Base-by-base conservation (phyloP, 1,140 invertebrate species). In the Drosophila aff. region DNA sequence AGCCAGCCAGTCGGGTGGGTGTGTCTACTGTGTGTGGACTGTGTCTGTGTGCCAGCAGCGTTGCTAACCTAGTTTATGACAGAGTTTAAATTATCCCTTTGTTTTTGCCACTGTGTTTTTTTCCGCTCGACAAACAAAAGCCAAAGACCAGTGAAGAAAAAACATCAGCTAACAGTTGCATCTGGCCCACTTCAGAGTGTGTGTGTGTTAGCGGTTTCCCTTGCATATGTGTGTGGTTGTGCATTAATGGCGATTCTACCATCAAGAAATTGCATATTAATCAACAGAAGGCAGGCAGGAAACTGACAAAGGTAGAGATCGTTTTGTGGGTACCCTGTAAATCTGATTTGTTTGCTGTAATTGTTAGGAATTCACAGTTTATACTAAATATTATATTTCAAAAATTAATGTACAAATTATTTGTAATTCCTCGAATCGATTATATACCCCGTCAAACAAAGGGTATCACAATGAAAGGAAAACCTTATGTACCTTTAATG, bases 31-130 rank as follows among this genome's bases (percentile, higher is more conserved):
- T 5, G 36, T 59, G 47, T 31, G 40, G 31, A 13, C 55, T 63
- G 47, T 73, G 71, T 73, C 49, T 49, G 58, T 75, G 75, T 60
- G 78, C 11, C 44, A 79, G 50, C 44, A 79, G 50, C 64, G 68
- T 81, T 85, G 84, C 85, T 90, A 89, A 89, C 81, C 84, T 90
- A 89, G 84, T 89, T 89, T 89, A 89, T 89, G 85, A 90, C 84
- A 76, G 81, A 89, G 84, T 89, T 89, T 90, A 89, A 89, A 89
- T 89, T 89, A 89, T 89, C 79, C 83, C 81, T 89, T 89, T 89
- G 84, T 89, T 89, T 90, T 87, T 81, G 53, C 81, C 74, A 72
- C 84, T 69, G 73, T 79, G 50, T 81, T 77, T 87, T 86, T 89
- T 89, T 89, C 76, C 79, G 65, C 66, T 79, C 63, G 47, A 33